Percentiles rank a stretch among this genome's conserved stretches.
Evolutionary conservation across 1,140 invertebrate species (phyloP).

Genomic region (Conopomorpha cramerella): DNA sequence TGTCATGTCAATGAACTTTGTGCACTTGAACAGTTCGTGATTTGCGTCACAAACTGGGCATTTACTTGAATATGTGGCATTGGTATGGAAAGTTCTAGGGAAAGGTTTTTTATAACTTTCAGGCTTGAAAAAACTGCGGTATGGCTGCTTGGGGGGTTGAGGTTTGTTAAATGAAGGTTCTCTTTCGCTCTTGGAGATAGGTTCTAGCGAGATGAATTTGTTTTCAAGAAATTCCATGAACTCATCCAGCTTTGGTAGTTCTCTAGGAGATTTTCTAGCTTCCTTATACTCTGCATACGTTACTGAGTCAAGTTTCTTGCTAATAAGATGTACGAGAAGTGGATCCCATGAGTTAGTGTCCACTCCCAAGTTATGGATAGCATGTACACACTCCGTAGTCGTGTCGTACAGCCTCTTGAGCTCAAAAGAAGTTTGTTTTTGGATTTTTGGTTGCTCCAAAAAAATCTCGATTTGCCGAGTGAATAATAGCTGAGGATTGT

Average conservation of each 20-base stretch:
- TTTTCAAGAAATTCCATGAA: background rate
- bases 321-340: background rate
- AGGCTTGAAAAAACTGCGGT: too few species aligned
- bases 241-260: background rate
- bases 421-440: background rate
- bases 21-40: too few species aligned
- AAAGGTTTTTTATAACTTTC: too few species aligned
- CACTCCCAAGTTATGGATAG: constrained; percentile 1
- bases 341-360: background rate
- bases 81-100: too few species aligned
- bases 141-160: background rate
- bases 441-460: background rate
- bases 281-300: background rate
- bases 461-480: background rate
- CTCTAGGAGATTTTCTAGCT: background rate
- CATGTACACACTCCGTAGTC: background rate
- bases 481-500: background rate
- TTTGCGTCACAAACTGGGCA: too few species aligned
- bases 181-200: background rate
- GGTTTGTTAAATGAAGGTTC: background rate
- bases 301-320: background rate
- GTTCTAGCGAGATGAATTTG: background rate
- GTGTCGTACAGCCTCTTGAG: background rate
- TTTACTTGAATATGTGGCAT: too few species aligned
- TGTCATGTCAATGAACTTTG: too few species aligned